These are phyloP conservation scores for Anastrepha ludens DNA, from an alignment of 1,140 invertebrate species.

Conservation along the genomic window DNA sequence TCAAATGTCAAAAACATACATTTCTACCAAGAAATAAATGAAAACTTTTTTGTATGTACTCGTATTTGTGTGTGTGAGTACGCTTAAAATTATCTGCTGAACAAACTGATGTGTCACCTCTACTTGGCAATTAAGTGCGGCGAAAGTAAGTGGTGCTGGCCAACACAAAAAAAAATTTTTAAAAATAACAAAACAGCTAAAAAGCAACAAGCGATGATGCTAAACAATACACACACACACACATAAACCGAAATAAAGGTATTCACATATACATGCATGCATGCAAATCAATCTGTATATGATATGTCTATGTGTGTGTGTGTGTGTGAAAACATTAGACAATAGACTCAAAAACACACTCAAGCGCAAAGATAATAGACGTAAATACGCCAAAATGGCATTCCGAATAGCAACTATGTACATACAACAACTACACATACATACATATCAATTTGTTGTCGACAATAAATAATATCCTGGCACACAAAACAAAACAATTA, in stretches of 20 bases:
- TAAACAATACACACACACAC: background rate
- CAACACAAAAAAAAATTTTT: background rate
- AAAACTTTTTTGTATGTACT: background rate
- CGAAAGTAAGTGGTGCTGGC: background rate
- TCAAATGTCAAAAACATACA: conserved; percentile 51
- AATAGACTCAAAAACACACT: background rate
- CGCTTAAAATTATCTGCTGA: background rate
- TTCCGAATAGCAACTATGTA: background rate
- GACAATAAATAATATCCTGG: background rate
- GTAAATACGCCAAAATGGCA: conserved; percentile 25
- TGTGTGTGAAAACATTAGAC: background rate
- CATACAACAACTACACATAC: background rate
- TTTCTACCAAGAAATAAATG: background rate
- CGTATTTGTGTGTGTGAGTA: background rate
- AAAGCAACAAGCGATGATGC: background rate
- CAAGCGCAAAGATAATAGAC: conserved; percentile 8
- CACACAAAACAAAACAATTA: conserved; percentile 24
- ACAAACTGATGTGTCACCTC: background rate
- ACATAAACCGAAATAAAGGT: background rate
- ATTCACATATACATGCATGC: background rate
- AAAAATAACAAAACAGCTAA: background rate
- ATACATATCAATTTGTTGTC: background rate
- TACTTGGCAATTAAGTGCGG: background rate
- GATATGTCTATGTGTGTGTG: no score
- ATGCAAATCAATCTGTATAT: background rate